These are phyloP conservation scores for Cydia fagiglandana DNA, from an alignment of 1,140 invertebrate genomes.

Conservation along the genomic window DNA sequence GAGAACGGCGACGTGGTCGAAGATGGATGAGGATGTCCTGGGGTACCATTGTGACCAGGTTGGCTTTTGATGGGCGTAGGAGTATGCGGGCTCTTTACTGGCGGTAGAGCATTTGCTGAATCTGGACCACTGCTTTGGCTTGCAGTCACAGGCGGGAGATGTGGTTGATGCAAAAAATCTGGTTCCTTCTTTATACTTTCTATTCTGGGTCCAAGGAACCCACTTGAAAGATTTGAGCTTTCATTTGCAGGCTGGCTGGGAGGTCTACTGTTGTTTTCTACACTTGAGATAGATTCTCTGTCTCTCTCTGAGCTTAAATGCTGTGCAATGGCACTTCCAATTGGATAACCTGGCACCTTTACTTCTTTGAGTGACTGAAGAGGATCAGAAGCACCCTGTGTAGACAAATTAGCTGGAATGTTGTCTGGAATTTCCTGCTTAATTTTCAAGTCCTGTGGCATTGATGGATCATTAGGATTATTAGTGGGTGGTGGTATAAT, in stretches of 20 bases:
- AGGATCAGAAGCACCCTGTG: constrained; percentile 83
- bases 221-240: constrained; percentile 63
- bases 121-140: constrained; percentile 69
- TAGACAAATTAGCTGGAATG: constrained; percentile 73
- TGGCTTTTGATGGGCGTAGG: constrained; percentile 77
- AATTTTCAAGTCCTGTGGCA: constrained; percentile 89
- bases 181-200: constrained; percentile 89
- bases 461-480: constrained; percentile 76
- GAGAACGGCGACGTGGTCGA: constrained; percentile 76
- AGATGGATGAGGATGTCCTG: constrained; percentile 72
- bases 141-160: constrained; percentile 65
- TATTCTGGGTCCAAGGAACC: constrained; percentile 80
- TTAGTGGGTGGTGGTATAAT: constrained; percentile 56
- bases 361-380: constrained; percentile 89
- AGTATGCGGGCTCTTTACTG: constrained; percentile 76
- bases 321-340: constrained; percentile 74
- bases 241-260: constrained; percentile 74
- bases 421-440: constrained; percentile 86
- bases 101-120: constrained; percentile 55
- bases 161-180: constrained; percentile 77
- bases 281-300: constrained; percentile 72
- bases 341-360: constrained; percentile 87
- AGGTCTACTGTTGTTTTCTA: constrained; percentile 70
- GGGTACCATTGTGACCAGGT: constrained; percentile 69
- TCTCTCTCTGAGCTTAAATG: constrained; percentile 72